Evolutionary conservation across 2,888 invertebrate species (phyloP).

Genomic region (Rhingia rostrata): DNA sequence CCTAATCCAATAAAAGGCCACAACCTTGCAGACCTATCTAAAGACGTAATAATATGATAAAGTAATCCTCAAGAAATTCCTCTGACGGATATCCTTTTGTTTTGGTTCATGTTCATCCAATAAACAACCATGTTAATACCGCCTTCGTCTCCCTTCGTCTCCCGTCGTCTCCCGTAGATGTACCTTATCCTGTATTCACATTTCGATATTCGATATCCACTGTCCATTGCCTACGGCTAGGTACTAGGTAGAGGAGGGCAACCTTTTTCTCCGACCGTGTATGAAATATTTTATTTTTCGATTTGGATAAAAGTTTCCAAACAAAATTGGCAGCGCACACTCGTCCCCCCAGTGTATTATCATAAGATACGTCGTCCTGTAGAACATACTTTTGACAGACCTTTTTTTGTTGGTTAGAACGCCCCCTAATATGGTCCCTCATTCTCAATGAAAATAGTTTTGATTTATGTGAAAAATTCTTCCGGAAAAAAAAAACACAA

Average conservation of each 20-base stretch:
- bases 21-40: conserved; percentile 62
- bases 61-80: conserved; percentile 54
- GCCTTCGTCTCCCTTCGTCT: background rate
- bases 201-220: conserved; percentile 55
- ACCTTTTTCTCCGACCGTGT: conserved; percentile 44
- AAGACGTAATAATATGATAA: conserved; percentile 67
- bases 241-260: background rate
- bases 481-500: background rate
- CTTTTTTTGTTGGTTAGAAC: background rate
- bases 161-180: background rate
- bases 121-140: conserved; percentile 62
- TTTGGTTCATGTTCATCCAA: conserved; percentile 53
- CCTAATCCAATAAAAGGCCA: conserved; percentile 61
- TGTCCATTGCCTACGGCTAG: conserved; percentile 26
- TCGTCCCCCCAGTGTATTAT: background rate
- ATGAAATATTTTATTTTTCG: conserved; percentile 64
- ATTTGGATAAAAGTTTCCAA: conserved; percentile 67
- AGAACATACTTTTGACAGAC: background rate
- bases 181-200: conserved; percentile 59
- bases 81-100: conserved; percentile 52
- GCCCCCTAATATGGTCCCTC: background rate
- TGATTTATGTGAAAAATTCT: conserved; percentile 32
- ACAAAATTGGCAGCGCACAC: conserved; percentile 23
- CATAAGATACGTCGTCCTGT: conserved; percentile 4
- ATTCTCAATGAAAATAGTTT: conserved; percentile 14